Evolutionary conservation across 2,113 vertebrate genomes (phyloP), one percentile per base, ranked within the genome.

Genomic region (Lepidothrix coronata): DNA sequence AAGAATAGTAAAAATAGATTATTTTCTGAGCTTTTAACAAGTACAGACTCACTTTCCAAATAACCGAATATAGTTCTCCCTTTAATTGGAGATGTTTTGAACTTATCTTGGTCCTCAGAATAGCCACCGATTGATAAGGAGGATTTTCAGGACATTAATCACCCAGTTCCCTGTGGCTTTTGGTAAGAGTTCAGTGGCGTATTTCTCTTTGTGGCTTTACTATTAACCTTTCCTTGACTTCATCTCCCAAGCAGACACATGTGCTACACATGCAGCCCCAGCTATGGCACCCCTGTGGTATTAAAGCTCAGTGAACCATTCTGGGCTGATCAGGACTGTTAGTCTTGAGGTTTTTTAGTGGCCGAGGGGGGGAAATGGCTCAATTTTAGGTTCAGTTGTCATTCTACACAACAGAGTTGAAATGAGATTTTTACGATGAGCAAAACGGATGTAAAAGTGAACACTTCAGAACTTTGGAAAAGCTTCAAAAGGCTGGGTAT

Each of bases 111-210:
- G 80, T 65, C 66, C 30, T 66, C 51, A 85, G 82, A 94, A 83
- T 91, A 66, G 71, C 22, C 52, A 5, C 57, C 67, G 74, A 89
- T 80, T 85, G 88, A 52, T 85, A 74, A 89, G 66, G 41, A 92
- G 55, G 58, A 88, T 94, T 95, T 95, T 76, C 67, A 90, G 65
- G 89, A 46, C 27, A 18, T 48, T 70, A 66, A 88, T 92, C 71
- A 82, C 62, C 28, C 41, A 33, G 44, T 23, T 96, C 28, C 37
- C 58, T 33, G 30, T 48, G 91, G 49, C 43, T 95, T 95, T 81
- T 78, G 52, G 77, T 73, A 58, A 72, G 54, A 76, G 57, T 87
- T 94, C 14, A 75, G 70, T 28, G 16, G 44, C 73, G 91, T 80
- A 80, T 84, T 95, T 88, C 79, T 44, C 57, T 72, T 91, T 85